phyloP scores from a whole-genome alignment of 2,113 vertebrate genomes.

The Sterna hirundo region DNA sequence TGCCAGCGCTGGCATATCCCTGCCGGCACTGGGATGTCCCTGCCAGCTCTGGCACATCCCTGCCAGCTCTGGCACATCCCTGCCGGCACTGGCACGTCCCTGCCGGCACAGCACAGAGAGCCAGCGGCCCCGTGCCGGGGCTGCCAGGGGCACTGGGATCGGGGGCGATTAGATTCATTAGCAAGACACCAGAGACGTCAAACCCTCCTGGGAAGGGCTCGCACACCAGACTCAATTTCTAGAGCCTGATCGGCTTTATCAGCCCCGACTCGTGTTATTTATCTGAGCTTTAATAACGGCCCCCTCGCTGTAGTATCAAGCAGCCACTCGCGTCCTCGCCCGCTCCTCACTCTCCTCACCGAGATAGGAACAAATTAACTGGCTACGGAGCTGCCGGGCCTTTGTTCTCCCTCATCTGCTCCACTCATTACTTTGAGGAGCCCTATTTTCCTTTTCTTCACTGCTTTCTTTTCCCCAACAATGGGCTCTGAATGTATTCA shows the following conservation, averaged over 20 bases:
- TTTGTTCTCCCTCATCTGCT: slow-evolving; percentile 54
- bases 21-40: not conserved
- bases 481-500: slow-evolving; percentile 45
- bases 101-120: rapidly evolving
- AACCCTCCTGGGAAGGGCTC: not conserved
- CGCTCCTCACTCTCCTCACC: not conserved
- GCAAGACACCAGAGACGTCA: not conserved
- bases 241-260: not conserved
- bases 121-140: rapidly evolving
- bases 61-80: not conserved
- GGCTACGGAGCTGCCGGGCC: slow-evolving; percentile 12
- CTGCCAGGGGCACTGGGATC: rapidly evolving
- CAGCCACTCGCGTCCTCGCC: not conserved
- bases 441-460: slow-evolving; percentile 15
- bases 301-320: not conserved
- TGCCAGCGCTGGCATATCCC: not conserved
- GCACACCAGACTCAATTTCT: not conserved
- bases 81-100: not conserved
- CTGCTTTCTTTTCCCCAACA: slow-evolving; percentile 47
- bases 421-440: slow-evolving; percentile 50
- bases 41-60: not conserved
- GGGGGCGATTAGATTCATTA: rapidly evolving
- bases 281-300: not conserved
- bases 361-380: slow-evolving; percentile 27
- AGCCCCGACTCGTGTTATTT: not conserved